Evolutionary conservation across 1,140 invertebrate genomes (phyloP).

Genomic region (Brachionus plicatilis): DNA sequence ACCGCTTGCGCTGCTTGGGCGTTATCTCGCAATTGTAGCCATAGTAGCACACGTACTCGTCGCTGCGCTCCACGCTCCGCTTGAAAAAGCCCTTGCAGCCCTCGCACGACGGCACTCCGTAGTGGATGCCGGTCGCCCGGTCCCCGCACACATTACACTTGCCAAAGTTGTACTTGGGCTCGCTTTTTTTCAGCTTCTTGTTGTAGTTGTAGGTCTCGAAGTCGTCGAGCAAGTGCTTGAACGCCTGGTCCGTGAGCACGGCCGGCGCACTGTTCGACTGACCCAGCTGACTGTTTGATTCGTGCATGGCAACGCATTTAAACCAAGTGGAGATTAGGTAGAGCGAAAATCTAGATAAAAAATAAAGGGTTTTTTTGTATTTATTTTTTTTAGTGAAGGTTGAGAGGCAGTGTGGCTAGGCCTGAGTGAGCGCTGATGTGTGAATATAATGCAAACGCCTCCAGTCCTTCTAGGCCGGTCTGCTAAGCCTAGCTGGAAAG

Average conservation of each 20-base stretch:
- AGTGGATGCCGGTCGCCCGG: constrained; percentile 56
- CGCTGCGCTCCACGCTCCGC: constrained; percentile 54
- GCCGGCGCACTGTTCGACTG: neutral
- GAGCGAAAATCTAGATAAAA: neutral
- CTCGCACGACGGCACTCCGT: constrained; percentile 55
- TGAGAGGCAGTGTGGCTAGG: too few species aligned
- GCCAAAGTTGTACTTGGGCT: neutral
- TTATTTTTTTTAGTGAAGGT: too few species aligned
- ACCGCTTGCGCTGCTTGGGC: constrained; percentile 52
- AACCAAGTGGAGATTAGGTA: neutral
- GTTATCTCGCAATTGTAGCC: constrained; percentile 53
- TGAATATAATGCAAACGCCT: too few species aligned
- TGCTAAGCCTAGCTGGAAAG: neutral
- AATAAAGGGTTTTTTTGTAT: neutral
- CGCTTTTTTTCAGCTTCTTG: constrained; percentile 4
- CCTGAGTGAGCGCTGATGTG: too few species aligned
- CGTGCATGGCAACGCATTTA: neutral
- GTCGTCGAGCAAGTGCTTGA: neutral
- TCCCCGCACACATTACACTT: constrained; percentile 54
- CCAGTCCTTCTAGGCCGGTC: neutral
- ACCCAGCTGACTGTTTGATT: neutral
- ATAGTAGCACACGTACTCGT: constrained; percentile 55
- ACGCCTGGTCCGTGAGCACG: neutral
- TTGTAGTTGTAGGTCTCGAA: neutral
- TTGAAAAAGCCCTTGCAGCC: constrained; percentile 56